Evolutionary conservation across 2,888 invertebrate genomes (phyloP).

Genomic region (Melinaea marsaeus): DNA sequence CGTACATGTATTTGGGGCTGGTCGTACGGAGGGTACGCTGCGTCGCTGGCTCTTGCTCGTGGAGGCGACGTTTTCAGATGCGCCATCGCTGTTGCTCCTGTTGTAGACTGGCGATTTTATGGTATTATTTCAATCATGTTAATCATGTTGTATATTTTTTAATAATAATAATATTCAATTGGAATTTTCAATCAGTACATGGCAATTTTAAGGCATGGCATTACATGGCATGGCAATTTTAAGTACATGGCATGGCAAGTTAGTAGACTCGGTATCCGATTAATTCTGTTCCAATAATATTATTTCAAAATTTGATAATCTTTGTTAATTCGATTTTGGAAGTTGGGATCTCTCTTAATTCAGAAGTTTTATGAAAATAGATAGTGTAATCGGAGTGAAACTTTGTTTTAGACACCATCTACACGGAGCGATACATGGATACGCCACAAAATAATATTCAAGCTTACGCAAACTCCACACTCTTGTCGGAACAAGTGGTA

Average conservation of each 20-base stretch:
- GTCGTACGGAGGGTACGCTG: slow-evolving; percentile 98
- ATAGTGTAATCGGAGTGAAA: background rate
- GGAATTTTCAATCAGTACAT: too few species aligned
- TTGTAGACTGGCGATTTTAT: slow-evolving; percentile 97
- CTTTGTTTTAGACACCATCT: slow-evolving; percentile 88
- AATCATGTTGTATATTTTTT: background rate
- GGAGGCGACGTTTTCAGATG: slow-evolving; percentile 91
- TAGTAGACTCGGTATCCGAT: too few species aligned
- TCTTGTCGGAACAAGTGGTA: slow-evolving; percentile 80
- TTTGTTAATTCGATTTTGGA: too few species aligned
- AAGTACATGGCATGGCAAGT: too few species aligned
- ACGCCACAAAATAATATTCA: slow-evolving; percentile 85
- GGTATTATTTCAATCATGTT: slow-evolving; percentile 75
- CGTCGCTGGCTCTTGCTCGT: slow-evolving; percentile 90
- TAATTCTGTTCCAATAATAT: too few species aligned
- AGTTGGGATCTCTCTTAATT: too few species aligned
- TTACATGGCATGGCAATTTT: too few species aligned
- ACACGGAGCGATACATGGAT: slow-evolving; percentile 98
- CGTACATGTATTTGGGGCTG: slow-evolving; percentile 98
- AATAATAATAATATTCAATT: too few species aligned
- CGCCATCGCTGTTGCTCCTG: slow-evolving; percentile 96
- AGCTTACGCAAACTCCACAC: slow-evolving; percentile 87
- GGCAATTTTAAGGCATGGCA: too few species aligned
- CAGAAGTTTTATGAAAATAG: background rate
- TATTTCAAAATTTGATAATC: too few species aligned